Conservation (phyloP, 2,888 invertebrate genomes). For the Troides aeacus region DNA sequence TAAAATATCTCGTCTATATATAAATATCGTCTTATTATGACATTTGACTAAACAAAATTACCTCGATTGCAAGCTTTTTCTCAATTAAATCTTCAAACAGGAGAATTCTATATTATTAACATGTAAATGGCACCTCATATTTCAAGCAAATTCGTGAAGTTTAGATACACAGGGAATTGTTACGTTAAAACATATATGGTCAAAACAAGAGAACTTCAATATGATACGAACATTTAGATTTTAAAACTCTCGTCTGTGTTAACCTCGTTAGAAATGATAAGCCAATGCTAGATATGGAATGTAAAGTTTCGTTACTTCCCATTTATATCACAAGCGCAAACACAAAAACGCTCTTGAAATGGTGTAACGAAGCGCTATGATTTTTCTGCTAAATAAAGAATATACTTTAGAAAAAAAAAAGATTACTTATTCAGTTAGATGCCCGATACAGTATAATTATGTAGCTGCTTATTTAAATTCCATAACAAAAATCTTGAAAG, state of each 20-base stretch:
- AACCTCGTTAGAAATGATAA: no score
- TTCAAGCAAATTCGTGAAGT: constrained; percentile 12
- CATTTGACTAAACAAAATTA: neutral
- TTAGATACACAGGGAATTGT: constrained; percentile 14
- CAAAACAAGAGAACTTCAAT: neutral
- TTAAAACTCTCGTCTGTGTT: neutral
- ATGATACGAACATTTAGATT: neutral
- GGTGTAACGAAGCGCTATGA: no score
- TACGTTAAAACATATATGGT: neutral
- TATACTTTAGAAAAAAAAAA: no score
- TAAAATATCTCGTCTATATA: neutral
- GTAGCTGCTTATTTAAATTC: no score
- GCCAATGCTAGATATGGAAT: no score
- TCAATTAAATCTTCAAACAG: constrained; percentile 23
- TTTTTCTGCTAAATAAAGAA: no score
- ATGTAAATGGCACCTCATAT: constrained; percentile 23
- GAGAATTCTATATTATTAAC: constrained; percentile 22
- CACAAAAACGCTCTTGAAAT: no score
- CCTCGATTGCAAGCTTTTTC: constrained; percentile 21
- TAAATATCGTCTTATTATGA: neutral
- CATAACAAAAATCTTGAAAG: no score
- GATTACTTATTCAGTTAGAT: no score
- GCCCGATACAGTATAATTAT: no score
- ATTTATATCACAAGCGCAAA: no score
- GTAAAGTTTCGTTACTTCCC: no score